Evolutionary conservation across 2,113 vertebrate species (phyloP).

Genomic region (Sterrhoptilus dennistouni): DNA sequence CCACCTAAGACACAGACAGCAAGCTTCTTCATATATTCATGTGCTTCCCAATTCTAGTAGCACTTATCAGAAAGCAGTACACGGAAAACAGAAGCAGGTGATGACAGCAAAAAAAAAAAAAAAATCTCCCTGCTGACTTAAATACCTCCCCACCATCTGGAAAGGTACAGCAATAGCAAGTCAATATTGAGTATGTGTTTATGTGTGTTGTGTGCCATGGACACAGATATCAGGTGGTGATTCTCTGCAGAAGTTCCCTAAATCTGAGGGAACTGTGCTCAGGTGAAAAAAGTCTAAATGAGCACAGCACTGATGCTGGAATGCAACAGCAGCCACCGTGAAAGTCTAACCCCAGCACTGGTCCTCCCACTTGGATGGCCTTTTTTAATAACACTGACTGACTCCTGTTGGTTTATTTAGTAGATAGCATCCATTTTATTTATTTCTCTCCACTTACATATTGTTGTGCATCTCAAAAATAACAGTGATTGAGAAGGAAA

Average conservation of each 20-base stretch:
- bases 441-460: neutral
- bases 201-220: rapidly evolving
- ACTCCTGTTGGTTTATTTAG: neutral
- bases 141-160: neutral
- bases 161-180: neutral
- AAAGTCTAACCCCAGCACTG: neutral
- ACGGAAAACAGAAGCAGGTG: neutral
- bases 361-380: neutral
- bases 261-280: neutral
- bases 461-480: neutral
- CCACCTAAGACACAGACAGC: neutral
- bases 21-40: neutral
- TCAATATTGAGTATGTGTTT: neutral
- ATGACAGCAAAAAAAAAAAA: neutral
- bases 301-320: neutral
- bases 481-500: neutral
- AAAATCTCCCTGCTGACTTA: neutral
- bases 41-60: neutral
- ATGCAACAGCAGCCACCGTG: neutral
- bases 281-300: neutral
- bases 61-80: neutral
- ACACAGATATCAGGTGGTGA: neutral
- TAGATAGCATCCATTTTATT: neutral
- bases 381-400: neutral
- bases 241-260: neutral